These are phyloP conservation scores for Gryllus bimaculatus DNA, from an alignment of 1,140 invertebrate species.

Conservation along the genomic window DNA sequence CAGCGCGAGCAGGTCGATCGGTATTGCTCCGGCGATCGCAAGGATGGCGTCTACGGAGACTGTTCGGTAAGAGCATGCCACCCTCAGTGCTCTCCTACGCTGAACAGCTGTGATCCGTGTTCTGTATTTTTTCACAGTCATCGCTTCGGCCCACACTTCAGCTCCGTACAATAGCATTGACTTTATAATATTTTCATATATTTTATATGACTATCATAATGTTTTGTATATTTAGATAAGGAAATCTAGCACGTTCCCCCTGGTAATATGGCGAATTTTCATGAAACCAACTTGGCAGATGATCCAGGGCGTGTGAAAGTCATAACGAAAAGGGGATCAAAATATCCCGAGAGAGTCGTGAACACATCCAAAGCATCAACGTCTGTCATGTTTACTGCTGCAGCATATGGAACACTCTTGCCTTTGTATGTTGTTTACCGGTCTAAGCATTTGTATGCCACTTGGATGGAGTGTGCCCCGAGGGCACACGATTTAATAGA, in stretches of 20 bases:
- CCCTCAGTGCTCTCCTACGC: no score
- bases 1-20: no score
- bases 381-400: slow-evolving; percentile 28
- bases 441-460: slow-evolving; percentile 24
- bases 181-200: no score
- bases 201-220: no score
- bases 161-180: no score
- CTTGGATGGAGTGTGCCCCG: slow-evolving; percentile 29
- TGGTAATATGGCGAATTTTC: slow-evolving; percentile 24
- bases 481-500: slow-evolving; percentile 25
- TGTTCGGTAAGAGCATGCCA: no score
- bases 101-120: no score
- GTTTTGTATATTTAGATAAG: not conserved
- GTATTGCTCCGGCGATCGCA: no score
- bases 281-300: slow-evolving; percentile 35
- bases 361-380: slow-evolving; percentile 25
- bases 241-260: slow-evolving; percentile 19
- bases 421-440: slow-evolving; percentile 30
- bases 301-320: slow-evolving; percentile 27
- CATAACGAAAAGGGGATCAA: slow-evolving; percentile 26
- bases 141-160: no score
- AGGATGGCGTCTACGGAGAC: no score
- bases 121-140: no score
- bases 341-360: slow-evolving; percentile 26
- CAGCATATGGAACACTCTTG: slow-evolving; percentile 23